Evolutionary conservation across 2,797 vertebrate genomes (phyloP).

Genomic region (Meda fulgida): DNA sequence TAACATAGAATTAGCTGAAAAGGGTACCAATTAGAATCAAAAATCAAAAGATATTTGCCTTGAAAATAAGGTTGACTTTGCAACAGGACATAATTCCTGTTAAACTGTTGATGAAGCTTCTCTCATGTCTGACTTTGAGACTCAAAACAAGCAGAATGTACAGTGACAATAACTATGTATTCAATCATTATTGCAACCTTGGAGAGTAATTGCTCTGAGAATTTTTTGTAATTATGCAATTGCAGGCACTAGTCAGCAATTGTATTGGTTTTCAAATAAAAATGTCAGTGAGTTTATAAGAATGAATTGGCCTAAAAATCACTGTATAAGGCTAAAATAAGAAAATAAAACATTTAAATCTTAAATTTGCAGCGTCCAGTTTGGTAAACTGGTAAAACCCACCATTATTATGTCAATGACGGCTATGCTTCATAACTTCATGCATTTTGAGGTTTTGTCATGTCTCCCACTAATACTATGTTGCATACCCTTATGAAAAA

Average conservation of each 20-base stretch:
- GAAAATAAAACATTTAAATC: slow-evolving; percentile 5
- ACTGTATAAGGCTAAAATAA: neutral
- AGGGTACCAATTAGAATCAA: neutral
- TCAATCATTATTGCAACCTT: neutral
- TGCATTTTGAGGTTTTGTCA: neutral
- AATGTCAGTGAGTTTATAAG: neutral
- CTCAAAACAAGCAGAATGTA: neutral
- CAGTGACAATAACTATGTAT: neutral
- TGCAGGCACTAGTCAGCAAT: neutral
- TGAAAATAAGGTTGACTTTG: slow-evolving; percentile 37
- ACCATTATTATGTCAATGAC: neutral
- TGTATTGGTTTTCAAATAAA: neutral
- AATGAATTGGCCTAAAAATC: neutral
- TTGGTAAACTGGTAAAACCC: neutral
- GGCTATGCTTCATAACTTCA: neutral
- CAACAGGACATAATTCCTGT: slow-evolving; percentile 45
- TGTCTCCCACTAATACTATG: neutral
- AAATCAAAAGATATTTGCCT: slow-evolving; percentile 22
- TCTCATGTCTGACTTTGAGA: neutral
- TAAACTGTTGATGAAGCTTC: neutral
- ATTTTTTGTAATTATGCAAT: neutral
- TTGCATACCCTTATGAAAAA: too few relatives aligned
- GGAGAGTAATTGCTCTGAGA: neutral
- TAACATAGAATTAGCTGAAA: neutral
- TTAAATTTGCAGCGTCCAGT: neutral